A percentile compares a stretch with the other conserved stretches of the same genome.
phyloP scores from a whole-genome alignment of 2,888 invertebrate genomes.

The Trypoxylon attenuatum region DNA sequence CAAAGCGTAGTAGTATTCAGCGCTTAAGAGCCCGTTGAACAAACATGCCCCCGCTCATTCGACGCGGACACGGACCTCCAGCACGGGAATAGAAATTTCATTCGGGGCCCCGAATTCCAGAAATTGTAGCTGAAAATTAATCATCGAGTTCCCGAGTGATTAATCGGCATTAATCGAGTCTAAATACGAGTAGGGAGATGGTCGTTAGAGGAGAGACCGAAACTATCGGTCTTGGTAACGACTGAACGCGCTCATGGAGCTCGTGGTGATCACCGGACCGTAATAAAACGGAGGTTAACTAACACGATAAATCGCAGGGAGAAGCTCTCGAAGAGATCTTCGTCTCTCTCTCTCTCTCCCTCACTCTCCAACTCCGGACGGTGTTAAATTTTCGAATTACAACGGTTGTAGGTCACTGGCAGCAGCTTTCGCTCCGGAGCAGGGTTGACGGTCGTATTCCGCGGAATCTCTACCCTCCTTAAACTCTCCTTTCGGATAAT shows the following conservation, averaged over 20 bases:
- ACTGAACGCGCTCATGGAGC: constrained; percentile 10
- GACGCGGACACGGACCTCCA: not conserved
- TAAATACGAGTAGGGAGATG: constrained; percentile 16
- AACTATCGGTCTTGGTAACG: constrained; percentile 32
- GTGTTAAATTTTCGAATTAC: constrained; percentile 8
- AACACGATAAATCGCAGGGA: constrained; percentile 21
- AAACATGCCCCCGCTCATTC: not conserved
- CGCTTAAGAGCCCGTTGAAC: not conserved
- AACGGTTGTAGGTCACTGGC: not conserved
- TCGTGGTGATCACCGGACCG: constrained; percentile 11
- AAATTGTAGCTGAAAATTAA: constrained; percentile 10
- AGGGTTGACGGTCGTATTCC: not conserved
- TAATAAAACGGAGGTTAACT: constrained; percentile 39
- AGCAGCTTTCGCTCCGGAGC: not conserved
- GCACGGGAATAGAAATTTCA: not conserved
- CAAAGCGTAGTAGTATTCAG: not conserved
- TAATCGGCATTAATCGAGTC: constrained; percentile 33
- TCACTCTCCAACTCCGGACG: not conserved
- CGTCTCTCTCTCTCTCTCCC: not conserved
- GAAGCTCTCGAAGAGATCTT: constrained; percentile 1
- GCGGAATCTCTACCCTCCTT: constrained; percentile 16
- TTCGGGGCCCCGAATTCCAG: not conserved
- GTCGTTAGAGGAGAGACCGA: constrained; percentile 28
- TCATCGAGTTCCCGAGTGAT: constrained; percentile 19
- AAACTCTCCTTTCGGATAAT: constrained; percentile 36